Conservation (phyloP, 1,140 invertebrate genomes). For the Scaptomyza graminum region DNA sequence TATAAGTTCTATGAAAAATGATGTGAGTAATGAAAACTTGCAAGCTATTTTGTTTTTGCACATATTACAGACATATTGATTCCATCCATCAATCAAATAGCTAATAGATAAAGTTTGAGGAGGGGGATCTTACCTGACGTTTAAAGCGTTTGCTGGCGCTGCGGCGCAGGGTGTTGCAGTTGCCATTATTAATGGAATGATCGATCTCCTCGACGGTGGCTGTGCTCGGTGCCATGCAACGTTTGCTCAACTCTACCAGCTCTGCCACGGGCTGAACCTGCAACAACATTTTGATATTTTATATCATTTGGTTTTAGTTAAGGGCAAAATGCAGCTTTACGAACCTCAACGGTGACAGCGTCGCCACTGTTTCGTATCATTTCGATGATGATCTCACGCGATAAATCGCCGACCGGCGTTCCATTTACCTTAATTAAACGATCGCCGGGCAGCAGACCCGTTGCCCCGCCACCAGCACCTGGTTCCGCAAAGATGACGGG, state of each 20-base stretch:
- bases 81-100: conserved; percentile 55
- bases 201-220: conserved; percentile 74
- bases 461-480: conserved; percentile 90
- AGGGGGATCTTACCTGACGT: conserved; percentile 84
- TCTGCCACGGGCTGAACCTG: conserved; percentile 93
- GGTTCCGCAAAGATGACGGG: conserved; percentile 97
- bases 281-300: neutral
- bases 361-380: conserved; percentile 94
- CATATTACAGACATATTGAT: neutral
- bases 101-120: conserved; percentile 21
- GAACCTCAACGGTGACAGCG: conserved; percentile 92
- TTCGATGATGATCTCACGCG: conserved; percentile 96
- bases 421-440: conserved; percentile 96
- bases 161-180: conserved; percentile 90
- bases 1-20: neutral
- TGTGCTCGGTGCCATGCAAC: conserved; percentile 85
- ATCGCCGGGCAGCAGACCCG: conserved; percentile 96
- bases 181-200: conserved; percentile 73
- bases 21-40: conserved; percentile 33
- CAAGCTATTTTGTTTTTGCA: conserved; percentile 10
- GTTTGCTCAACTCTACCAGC: conserved; percentile 92
- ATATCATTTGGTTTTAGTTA: neutral
- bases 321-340: neutral
- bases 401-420: conserved; percentile 92
- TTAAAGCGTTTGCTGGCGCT: conserved; percentile 91